Evolutionary conservation across 2,797 vertebrate species (phyloP), one percentile per base, ranked within the genome.

Genomic region (Sebastes minor): DNA sequence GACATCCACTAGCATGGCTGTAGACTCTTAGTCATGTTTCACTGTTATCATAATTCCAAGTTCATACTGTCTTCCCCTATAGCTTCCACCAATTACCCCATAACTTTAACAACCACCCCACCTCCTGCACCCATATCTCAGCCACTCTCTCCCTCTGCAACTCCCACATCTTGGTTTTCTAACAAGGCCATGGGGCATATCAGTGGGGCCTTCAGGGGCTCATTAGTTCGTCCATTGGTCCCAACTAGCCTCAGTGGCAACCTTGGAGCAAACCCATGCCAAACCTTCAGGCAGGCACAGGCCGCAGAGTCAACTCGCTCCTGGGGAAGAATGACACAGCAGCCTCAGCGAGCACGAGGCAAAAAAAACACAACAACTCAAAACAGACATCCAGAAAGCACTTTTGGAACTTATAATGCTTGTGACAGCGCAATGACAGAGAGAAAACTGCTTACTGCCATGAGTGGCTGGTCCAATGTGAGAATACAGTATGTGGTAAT

Each of bases 201-300:
- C 69, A 76, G 22, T 12, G 61, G 28, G 71, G 72, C 87, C 91
- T 91, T 88, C 65, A 6, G 84, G 88, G 93, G 80, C 89, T 95
- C 90, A 93, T 96, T 95, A 94, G 90, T 75, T 86, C 78, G 71
- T 88, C 79, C 80, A 86, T 84, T 89, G 85, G 77, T 87, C 78
- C 83, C 74, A 80, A 64, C 60, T 71, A 88, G 76, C 82, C 84
- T 84, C 72, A 56, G 82, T 76, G 78, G 69, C 86, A 82, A 73
- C 86, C 85, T 70, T 33, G 57, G 70, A 83, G 86, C 83, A 76
- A 89, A 86, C 57, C 85, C 76, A 61, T 76, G 76, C 83, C 77
- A 82, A 89, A 81, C 84, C 92, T 87, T 84, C 67, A 38, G 89
- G 87, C 78, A 86, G 76, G 70, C 22, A n/a, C 62, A 78, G 80